phyloP scores from a whole-genome alignment of 2,888 invertebrate species.

The Drosophila tanythrix region DNA sequence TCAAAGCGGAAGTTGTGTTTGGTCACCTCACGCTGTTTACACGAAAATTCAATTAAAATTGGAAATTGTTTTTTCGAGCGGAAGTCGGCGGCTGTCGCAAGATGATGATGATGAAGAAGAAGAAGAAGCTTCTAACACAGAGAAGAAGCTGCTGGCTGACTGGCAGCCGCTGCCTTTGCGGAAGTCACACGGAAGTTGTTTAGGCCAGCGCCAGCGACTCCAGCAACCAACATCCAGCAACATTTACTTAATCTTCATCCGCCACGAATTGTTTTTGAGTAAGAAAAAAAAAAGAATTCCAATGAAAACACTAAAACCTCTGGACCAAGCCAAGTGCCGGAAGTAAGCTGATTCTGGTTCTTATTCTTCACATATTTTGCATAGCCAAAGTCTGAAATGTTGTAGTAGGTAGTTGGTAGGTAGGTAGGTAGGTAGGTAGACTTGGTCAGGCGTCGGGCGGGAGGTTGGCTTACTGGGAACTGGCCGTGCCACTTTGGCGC shows the following conservation, averaged over 20 bases:
- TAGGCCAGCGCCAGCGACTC: slow-evolving; percentile 56
- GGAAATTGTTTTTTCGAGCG: slow-evolving; percentile 59
- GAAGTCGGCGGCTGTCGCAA: slow-evolving; percentile 48
- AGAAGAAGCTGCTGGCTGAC: slow-evolving; percentile 14
- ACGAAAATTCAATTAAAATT: slow-evolving; percentile 78
- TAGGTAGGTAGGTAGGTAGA: neutral
- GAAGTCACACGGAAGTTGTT: slow-evolving; percentile 80
- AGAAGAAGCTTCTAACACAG: slow-evolving; percentile 24
- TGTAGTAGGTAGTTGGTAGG: neutral
- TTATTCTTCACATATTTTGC: slow-evolving; percentile 45
- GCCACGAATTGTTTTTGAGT: slow-evolving; percentile 35
- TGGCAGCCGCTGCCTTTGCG: slow-evolving; percentile 40
- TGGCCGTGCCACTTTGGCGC: slow-evolving; percentile 75
- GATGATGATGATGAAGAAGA: neutral
- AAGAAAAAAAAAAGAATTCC: slow-evolving; percentile 46
- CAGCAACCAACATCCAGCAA: slow-evolving; percentile 19
- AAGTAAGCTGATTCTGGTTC: slow-evolving; percentile 46
- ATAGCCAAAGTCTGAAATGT: slow-evolving; percentile 31
- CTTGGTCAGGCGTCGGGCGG: neutral
- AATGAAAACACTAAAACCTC: slow-evolving; percentile 55
- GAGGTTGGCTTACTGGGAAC: slow-evolving; percentile 39
- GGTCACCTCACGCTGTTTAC: slow-evolving; percentile 68
- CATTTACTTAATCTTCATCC: slow-evolving; percentile 54
- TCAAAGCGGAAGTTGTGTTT: slow-evolving; percentile 55
- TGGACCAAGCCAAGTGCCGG: slow-evolving; percentile 32